phyloP scores from a whole-genome alignment of 2,888 invertebrate species.

The Steinernema hermaphroditum region DNA sequence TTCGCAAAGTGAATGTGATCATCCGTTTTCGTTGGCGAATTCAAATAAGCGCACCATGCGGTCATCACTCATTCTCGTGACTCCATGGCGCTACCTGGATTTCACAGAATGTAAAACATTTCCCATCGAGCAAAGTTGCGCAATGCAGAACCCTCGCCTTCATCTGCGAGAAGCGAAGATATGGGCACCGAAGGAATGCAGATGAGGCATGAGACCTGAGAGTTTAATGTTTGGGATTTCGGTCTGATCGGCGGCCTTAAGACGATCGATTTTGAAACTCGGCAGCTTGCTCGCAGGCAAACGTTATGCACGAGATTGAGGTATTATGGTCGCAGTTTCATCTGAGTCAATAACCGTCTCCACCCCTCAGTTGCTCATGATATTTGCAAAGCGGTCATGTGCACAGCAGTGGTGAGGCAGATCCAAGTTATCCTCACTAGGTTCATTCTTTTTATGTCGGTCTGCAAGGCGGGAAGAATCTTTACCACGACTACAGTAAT shows the following conservation, averaged over 20 bases:
- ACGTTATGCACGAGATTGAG: slow-evolving; percentile 17
- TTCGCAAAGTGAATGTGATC: slow-evolving; percentile 1
- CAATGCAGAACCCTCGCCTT: not conserved
- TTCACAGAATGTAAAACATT: not conserved
- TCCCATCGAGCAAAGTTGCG: not conserved
- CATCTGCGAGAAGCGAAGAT: not conserved
- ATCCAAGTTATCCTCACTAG: not conserved
- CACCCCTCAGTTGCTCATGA: not conserved
- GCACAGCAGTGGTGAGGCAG: not conserved
- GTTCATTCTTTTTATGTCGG: no score
- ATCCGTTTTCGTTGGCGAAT: slow-evolving; percentile 8
- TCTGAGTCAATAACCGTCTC: slow-evolving; percentile 24
- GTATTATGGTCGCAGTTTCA: slow-evolving; percentile 26
- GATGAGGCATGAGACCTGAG: slow-evolving; percentile 28
- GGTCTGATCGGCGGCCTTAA: slow-evolving; percentile 18
- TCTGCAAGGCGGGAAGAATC: not conserved
- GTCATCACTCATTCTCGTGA: not conserved
- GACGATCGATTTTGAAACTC: slow-evolving; percentile 30
- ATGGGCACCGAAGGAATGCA: slow-evolving; percentile 5
- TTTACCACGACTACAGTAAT: slow-evolving; percentile 10
- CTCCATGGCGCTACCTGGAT: not conserved
- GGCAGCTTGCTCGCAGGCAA: not conserved
- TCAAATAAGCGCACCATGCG: not conserved
- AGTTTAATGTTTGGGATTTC: slow-evolving; percentile 30
- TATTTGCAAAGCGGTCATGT: slow-evolving; percentile 24